Conservation (phyloP, 2,888 invertebrate species). For the Caenorhabditis afra region DNA sequence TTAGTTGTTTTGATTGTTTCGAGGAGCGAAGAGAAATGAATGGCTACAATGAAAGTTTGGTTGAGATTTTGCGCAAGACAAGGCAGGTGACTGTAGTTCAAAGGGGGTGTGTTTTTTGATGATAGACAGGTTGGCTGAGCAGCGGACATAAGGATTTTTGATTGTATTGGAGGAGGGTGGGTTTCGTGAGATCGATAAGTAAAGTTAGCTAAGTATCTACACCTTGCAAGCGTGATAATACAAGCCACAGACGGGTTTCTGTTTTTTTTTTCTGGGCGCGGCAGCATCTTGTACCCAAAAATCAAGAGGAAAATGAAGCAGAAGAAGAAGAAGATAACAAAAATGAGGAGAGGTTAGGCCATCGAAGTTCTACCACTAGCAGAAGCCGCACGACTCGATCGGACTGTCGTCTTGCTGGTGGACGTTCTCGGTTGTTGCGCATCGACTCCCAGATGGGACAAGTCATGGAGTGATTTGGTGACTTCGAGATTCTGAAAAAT, state of each 20-base stretch:
- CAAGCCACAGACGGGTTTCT: too few relatives aligned
- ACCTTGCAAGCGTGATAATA: too few relatives aligned
- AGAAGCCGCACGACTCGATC: constrained; percentile 62
- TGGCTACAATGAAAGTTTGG: constrained; percentile 4
- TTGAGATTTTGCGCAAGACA: constrained; percentile 34
- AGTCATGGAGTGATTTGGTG: constrained; percentile 67
- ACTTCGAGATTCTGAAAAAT: constrained; percentile 53
- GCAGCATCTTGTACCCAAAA: background rate
- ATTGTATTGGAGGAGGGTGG: background rate
- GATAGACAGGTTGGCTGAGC: background rate
- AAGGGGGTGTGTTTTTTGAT: background rate
- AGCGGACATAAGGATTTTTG: constrained; percentile 12
- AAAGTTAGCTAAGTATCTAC: too few relatives aligned
- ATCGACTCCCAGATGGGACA: constrained; percentile 51
- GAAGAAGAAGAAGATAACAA: background rate
- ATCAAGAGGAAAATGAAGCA: background rate
- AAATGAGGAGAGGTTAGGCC: constrained; percentile 17
- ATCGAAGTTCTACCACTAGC: constrained; percentile 58
- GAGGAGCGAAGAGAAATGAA: background rate
- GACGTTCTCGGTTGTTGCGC: constrained; percentile 23
- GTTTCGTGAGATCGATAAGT: background rate
- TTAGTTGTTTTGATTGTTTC: constrained; percentile 24
- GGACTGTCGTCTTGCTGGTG: constrained; percentile 10
- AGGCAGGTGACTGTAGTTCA: constrained; percentile 32
- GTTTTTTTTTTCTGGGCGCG: too few relatives aligned